phyloP scores from a whole-genome alignment of 2,888 invertebrate species.

The Pristionchus mayeri region DNA sequence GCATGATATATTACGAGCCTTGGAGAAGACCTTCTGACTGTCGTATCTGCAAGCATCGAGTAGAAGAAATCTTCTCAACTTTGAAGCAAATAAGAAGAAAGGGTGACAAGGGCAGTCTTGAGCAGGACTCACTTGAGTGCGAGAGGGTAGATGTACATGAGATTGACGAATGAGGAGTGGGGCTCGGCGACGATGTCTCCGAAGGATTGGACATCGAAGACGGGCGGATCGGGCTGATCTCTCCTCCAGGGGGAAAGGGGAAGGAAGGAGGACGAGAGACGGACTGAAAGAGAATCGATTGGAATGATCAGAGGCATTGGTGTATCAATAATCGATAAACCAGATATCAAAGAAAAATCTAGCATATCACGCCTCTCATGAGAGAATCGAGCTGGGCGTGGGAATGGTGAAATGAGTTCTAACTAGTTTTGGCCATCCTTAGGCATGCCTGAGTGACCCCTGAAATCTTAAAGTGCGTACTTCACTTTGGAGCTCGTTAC shows the following conservation, averaged over 20 bases:
- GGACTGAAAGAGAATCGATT: conserved; percentile 81
- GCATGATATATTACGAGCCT: conserved; percentile 93
- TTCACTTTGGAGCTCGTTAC: too few species aligned
- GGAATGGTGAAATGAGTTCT: too few species aligned
- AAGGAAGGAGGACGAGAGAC: conserved; percentile 87
- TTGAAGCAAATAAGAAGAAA: too few species aligned
- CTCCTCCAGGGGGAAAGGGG: conserved; percentile 80
- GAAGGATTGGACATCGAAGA: conserved; percentile 87
- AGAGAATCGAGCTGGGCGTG: too few species aligned
- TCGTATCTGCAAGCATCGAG: conserved; percentile 64
- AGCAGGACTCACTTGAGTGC: conserved; percentile 65
- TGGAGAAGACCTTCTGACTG: conserved; percentile 72
- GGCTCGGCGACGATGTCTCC: conserved; percentile 81
- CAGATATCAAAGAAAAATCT: too few species aligned
- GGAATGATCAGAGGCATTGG: neutral
- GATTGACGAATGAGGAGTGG: conserved; percentile 89
- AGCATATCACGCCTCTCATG: too few species aligned
- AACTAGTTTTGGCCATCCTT: too few species aligned
- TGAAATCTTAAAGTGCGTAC: too few species aligned
- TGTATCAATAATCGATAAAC: too few species aligned
- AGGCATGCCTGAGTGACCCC: too few species aligned
- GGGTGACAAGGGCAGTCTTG: too few species aligned
- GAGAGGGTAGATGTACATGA: conserved; percentile 92
- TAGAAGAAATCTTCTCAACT: too few species aligned
- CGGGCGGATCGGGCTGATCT: conserved; percentile 44